phyloP scores from a whole-genome alignment of 2,888 invertebrate genomes.

The Drosophila suboccidentalis region DNA sequence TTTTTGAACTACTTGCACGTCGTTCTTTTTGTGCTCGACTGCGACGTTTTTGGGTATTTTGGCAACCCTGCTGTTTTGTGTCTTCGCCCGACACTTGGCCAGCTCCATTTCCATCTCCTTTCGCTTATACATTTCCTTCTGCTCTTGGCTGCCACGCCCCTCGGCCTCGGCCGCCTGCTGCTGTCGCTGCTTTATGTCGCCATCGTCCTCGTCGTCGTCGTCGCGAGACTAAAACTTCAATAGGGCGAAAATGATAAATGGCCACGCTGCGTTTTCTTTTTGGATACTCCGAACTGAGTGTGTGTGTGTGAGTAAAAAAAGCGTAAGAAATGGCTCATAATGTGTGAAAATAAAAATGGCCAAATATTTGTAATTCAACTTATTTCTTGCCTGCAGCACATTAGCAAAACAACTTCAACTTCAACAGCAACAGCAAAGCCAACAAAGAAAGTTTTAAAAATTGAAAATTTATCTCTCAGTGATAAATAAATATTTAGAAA shows the following conservation, averaged over 20 bases:
- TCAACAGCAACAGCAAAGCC: slow-evolving; percentile 20
- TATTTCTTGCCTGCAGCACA: slow-evolving; percentile 46
- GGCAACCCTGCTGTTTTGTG: slow-evolving; percentile 79
- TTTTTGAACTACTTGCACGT: slow-evolving; percentile 80
- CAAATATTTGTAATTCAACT: slow-evolving; percentile 60
- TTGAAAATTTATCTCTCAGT: too few relatives aligned
- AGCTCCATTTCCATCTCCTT: slow-evolving; percentile 51
- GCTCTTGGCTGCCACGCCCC: slow-evolving; percentile 32
- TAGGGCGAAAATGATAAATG: slow-evolving; percentile 80
- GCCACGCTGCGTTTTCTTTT: slow-evolving; percentile 69
- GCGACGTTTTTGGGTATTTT: slow-evolving; percentile 63
- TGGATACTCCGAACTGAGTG: slow-evolving; percentile 18
- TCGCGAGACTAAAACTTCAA: slow-evolving; percentile 78
- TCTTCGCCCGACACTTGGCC: slow-evolving; percentile 59
- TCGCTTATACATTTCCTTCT: slow-evolving; percentile 9
- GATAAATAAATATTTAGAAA: background rate
- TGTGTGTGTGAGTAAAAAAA: slow-evolving; percentile 15
- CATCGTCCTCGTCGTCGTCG: slow-evolving; percentile 45
- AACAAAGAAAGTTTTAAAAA: background rate
- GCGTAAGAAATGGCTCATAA: slow-evolving; percentile 46
- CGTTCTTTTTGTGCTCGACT: slow-evolving; percentile 62
- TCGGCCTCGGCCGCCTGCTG: slow-evolving; percentile 49
- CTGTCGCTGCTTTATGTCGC: slow-evolving; percentile 73
- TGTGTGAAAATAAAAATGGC: slow-evolving; percentile 73
- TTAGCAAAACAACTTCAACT: slow-evolving; percentile 49